These are phyloP conservation scores for Euglossa dilemma DNA, from an alignment of 1,140 invertebrate genomes.

Conservation along the genomic window DNA sequence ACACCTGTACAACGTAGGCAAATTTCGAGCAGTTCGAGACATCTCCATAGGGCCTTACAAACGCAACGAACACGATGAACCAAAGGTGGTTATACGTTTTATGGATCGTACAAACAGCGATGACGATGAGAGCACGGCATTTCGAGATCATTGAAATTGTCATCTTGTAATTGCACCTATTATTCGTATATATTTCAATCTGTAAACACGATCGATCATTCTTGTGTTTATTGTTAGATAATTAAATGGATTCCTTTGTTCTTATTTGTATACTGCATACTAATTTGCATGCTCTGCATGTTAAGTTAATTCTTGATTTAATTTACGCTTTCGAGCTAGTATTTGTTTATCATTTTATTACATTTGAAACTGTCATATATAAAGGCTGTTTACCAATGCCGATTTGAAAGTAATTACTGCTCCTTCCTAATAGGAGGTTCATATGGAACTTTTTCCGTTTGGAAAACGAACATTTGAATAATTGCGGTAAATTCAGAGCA, in stretches of 20 bases:
- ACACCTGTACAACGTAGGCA: slow-evolving; percentile 96
- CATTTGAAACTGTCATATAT: background rate
- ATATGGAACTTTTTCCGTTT: slow-evolving; percentile 92
- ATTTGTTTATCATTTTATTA: background rate
- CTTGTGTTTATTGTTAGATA: too few species aligned
- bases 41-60: slow-evolving; percentile 93
- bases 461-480: slow-evolving; percentile 99
- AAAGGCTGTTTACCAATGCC: background rate
- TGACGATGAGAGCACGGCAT: slow-evolving; percentile 21
- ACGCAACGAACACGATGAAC: slow-evolving; percentile 78
- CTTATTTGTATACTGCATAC: background rate
- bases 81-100: slow-evolving; percentile 47
- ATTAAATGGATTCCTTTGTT: slow-evolving; percentile 23
- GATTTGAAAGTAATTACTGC: slow-evolving; percentile 37
- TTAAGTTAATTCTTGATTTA: background rate
- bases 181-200: background rate
- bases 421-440: slow-evolving; percentile 53
- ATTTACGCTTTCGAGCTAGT: background rate
- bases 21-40: slow-evolving; percentile 91
- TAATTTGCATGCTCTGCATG: slow-evolving; percentile 35
- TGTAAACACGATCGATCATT: background rate
- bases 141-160: slow-evolving; percentile 59
- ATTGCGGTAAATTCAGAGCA: slow-evolving; percentile 98
- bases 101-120: slow-evolving; percentile 48
- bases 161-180: slow-evolving; percentile 29